Conservation (phyloP, 2,888 invertebrate genomes). For the Ariolimax columbianus region DNA sequence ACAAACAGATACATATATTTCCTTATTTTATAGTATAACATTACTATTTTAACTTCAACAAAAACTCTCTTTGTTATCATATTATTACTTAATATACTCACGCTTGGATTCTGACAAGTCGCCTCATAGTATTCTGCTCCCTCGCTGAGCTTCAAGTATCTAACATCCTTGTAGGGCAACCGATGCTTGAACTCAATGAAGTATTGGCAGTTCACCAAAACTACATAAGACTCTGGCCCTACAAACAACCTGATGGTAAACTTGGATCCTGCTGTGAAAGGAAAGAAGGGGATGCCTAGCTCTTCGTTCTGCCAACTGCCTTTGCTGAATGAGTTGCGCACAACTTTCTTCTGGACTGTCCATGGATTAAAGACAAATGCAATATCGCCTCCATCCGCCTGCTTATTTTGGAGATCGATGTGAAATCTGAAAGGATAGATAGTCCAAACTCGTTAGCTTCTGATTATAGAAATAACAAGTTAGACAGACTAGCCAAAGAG, state of each 20-base stretch:
- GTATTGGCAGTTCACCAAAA: conserved; percentile 83
- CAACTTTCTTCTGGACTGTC: conserved; percentile 85
- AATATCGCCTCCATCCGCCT: conserved; percentile 78
- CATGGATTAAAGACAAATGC: conserved; percentile 89
- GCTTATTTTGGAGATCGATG: conserved; percentile 61
- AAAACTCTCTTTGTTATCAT: no score
- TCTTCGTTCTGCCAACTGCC: conserved; percentile 85
- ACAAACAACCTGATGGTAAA: conserved; percentile 82
- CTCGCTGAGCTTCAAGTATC: conserved; percentile 85
- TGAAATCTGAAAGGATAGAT: conserved; percentile 57
- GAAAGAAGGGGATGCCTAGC: conserved; percentile 81
- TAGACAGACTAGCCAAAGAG: no score
- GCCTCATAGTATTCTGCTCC: conserved; percentile 83
- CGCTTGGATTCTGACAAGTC: conserved; percentile 61
- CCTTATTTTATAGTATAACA: no score
- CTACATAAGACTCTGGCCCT: conserved; percentile 56
- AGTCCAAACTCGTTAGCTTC: no score
- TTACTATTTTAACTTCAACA: no score
- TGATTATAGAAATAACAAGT: no score
- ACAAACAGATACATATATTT: no score
- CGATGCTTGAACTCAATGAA: conserved; percentile 85
- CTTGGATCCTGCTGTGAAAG: conserved; percentile 82
- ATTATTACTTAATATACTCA: conserved; percentile 49
- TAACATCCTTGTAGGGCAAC: conserved; percentile 82
- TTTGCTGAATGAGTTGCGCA: conserved; percentile 84